Conservation (phyloP, 1,140 invertebrate species). For the Mycetomoellerius zeteki region DNA sequence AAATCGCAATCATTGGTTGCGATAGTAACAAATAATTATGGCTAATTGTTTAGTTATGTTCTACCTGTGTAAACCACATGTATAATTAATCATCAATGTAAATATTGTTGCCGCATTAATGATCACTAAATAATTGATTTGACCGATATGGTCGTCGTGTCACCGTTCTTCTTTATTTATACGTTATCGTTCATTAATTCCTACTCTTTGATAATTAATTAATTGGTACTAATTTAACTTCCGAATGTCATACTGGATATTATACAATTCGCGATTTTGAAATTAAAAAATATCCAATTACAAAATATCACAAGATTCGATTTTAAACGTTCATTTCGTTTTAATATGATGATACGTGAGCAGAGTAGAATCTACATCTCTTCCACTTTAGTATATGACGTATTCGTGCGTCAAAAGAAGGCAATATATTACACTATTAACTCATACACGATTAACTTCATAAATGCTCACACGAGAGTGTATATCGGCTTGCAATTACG, state of each 20-base stretch:
- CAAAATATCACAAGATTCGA: background rate
- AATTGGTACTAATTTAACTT: slow-evolving; percentile 16
- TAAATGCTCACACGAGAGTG: slow-evolving; percentile 5
- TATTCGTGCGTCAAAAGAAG: slow-evolving; percentile 16
- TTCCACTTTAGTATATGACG: background rate
- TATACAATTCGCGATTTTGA: background rate
- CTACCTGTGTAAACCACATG: slow-evolving; percentile 23
- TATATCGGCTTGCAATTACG: slow-evolving; percentile 53
- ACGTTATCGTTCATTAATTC: slow-evolving; percentile 35
- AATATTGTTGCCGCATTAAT: slow-evolving; percentile 58
- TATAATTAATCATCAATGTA: slow-evolving; percentile 58
- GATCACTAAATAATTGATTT: slow-evolving; percentile 60
- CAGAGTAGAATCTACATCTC: background rate
- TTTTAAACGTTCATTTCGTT: slow-evolving; percentile 26
- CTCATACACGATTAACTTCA: background rate
- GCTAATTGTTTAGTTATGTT: slow-evolving; percentile 57
- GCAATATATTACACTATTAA: slow-evolving; percentile 22
- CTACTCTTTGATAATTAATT: slow-evolving; percentile 34
- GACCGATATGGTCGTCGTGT: slow-evolving; percentile 14
- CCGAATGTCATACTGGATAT: background rate
- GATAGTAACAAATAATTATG: slow-evolving; percentile 61
- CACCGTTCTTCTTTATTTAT: slow-evolving; percentile 40
- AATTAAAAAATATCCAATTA: background rate
- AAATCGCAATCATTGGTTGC: slow-evolving; percentile 57
- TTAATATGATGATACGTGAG: background rate